Conservation (phyloP, 2,113 vertebrate genomes). For the Laterallus jamaicensis region DNA sequence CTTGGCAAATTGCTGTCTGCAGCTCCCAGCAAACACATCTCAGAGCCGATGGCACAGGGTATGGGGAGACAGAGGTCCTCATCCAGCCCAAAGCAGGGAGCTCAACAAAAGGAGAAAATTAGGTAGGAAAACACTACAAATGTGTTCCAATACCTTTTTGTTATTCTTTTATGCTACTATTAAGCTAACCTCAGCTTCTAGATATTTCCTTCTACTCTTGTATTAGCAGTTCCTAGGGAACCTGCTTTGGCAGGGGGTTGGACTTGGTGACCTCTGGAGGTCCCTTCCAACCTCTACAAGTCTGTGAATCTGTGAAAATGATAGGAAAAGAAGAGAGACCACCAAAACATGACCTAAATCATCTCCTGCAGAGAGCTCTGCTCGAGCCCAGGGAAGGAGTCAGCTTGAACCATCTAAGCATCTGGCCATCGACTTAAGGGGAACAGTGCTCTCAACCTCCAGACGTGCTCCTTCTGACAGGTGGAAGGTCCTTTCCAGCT, state of each 20-base stretch:
- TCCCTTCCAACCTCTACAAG: too few relatives aligned
- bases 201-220: background rate
- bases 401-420: background rate
- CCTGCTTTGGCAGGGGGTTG: too few relatives aligned
- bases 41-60: background rate
- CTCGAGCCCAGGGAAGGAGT: background rate
- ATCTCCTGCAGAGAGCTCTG: background rate
- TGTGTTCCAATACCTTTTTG: background rate
- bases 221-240: too few relatives aligned
- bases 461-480: background rate
- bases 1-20: constrained; percentile 26
- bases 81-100: background rate
- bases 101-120: background rate
- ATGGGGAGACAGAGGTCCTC: background rate
- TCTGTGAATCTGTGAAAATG: background rate
- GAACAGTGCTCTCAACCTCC: background rate
- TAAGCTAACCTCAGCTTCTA: background rate
- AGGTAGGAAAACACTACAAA: background rate
- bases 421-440: background rate
- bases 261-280: too few relatives aligned
- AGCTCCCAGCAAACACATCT: background rate
- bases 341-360: background rate
- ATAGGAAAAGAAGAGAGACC: background rate
- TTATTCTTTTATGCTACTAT: background rate
- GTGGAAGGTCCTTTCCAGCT: background rate